Evolutionary conservation across 2,888 invertebrate species (phyloP).

Genomic region (Synanthedon vespiformis): DNA sequence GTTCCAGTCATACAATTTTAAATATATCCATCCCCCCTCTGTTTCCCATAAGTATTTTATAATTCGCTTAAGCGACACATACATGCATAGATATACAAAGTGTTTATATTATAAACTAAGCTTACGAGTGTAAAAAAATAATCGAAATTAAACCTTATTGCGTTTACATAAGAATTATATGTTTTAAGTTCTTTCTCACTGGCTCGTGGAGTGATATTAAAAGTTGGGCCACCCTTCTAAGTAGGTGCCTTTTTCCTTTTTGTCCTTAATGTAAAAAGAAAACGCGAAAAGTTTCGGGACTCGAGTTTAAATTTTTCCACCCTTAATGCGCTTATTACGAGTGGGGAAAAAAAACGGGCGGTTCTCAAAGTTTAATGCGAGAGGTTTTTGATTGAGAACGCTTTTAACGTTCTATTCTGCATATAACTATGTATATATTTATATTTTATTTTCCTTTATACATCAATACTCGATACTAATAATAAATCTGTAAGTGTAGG

Average conservation of each 20-base stretch:
- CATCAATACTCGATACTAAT: too few species aligned
- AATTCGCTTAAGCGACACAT: conserved; percentile 47
- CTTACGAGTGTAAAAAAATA: background rate
- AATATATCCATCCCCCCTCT: background rate
- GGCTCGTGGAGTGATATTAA: conserved; percentile 38
- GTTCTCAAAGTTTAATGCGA: conserved; percentile 32
- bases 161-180: background rate
- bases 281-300: conserved; percentile 57
- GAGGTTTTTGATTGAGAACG: background rate
- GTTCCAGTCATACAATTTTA: conserved; percentile 18
- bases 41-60: conserved; percentile 35
- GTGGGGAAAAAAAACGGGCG: conserved; percentile 34
- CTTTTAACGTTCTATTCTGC: too few species aligned
- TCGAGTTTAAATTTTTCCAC: conserved; percentile 55
- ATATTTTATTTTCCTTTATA: too few species aligned
- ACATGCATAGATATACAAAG: conserved; percentile 9
- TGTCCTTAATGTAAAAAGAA: conserved; percentile 65
- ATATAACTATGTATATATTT: too few species aligned
- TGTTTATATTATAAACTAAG: conserved; percentile 35
- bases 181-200: background rate
- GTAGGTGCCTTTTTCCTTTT: conserved; percentile 50
- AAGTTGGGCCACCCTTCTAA: conserved; percentile 66
- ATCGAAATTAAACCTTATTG: background rate
- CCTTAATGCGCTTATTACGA: conserved; percentile 70
- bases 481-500: too few species aligned